phyloP scores from a whole-genome alignment of 2,888 invertebrate species.

The Ptilodon capucinus region DNA sequence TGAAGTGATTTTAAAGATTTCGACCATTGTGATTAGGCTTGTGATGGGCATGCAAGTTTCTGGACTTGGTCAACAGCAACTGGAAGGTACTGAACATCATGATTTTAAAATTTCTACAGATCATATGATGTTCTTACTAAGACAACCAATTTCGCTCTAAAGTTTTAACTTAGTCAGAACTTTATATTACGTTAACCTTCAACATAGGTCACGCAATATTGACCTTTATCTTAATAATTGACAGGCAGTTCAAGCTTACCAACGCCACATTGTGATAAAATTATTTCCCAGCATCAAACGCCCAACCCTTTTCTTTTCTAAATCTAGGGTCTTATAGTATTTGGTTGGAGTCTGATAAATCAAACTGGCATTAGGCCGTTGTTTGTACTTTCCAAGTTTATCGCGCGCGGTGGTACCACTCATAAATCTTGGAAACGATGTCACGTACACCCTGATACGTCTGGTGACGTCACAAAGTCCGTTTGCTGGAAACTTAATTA shows the following conservation, averaged over 20 bases:
- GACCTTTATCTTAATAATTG: neutral
- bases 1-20: too few species aligned
- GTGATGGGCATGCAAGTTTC: too few species aligned
- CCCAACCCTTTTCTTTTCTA: neutral
- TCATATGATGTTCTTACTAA: neutral
- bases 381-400: conserved; percentile 18
- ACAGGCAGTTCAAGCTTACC: neutral
- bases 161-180: neutral
- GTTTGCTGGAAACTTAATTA: conserved; percentile 15
- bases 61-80: too few species aligned
- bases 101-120: too few species aligned
- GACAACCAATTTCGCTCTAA: neutral
- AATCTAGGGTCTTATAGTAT: neutral
- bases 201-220: neutral
- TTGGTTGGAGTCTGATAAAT: conserved; percentile 6
- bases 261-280: neutral
- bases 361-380: conserved; percentile 14
- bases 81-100: too few species aligned
- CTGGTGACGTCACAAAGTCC: conserved; percentile 10
- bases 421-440: conserved; percentile 24
- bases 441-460: conserved; percentile 13
- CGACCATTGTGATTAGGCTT: too few species aligned
- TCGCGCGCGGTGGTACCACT: conserved; percentile 14
- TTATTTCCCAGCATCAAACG: neutral
- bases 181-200: neutral